These are phyloP conservation scores for Hesperophylax magnus DNA, from an alignment of 1,140 invertebrate species.

Conservation along the genomic window DNA sequence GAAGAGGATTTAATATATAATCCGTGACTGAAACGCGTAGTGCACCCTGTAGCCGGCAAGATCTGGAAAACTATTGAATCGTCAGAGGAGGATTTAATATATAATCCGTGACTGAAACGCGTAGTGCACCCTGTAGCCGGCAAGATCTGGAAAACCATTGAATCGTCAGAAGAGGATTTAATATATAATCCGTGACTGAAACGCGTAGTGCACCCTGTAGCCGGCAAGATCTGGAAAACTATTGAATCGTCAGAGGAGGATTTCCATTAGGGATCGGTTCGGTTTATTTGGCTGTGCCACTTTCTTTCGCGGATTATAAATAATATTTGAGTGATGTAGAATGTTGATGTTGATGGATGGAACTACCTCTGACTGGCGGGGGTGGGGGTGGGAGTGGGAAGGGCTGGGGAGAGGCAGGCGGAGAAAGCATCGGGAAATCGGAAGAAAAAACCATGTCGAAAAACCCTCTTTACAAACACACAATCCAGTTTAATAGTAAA, in stretches of 20 bases:
- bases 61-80: too few species aligned
- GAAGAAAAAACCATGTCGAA: slow-evolving; percentile 28
- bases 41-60: too few species aligned
- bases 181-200: too few species aligned
- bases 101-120: too few species aligned
- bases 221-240: slow-evolving; percentile 31
- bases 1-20: too few species aligned
- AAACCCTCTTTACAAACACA: slow-evolving; percentile 23
- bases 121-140: too few species aligned
- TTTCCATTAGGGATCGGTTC: slow-evolving; percentile 54
- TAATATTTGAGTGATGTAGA: slow-evolving; percentile 58
- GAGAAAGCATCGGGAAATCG: slow-evolving; percentile 46
- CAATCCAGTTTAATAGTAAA: slow-evolving; percentile 20
- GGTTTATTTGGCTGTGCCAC: slow-evolving; percentile 54
- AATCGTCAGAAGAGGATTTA: too few species aligned
- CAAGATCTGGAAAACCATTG: too few species aligned
- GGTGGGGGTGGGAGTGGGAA: slow-evolving; percentile 20
- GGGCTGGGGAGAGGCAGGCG: slow-evolving; percentile 6
- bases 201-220: not conserved
- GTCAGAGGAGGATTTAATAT: too few species aligned
- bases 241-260: slow-evolving; percentile 53
- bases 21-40: too few species aligned
- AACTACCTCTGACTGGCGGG: too few species aligned
- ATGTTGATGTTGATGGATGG: slow-evolving; percentile 34
- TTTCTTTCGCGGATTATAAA: slow-evolving; percentile 47